Base-by-base conservation (phyloP, 2,888 invertebrate genomes). In the Cephus runcator region DNA sequence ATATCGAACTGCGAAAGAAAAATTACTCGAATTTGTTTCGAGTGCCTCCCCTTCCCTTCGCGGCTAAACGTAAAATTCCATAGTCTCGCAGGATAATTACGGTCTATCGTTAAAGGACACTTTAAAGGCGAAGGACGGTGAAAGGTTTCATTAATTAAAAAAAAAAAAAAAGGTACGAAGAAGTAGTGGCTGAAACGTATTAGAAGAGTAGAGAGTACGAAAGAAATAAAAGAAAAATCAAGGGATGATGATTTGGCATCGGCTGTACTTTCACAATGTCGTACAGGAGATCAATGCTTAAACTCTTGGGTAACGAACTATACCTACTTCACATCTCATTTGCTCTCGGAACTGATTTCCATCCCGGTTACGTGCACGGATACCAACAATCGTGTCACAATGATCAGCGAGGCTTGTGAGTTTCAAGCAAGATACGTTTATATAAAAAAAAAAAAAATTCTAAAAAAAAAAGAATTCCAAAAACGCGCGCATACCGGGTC, bases 211-310 rank as follows among this genome's bases (percentile, higher is more conserved):
- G 23, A 71, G 71, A 34, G 74, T 40, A 74, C 23, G 74, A 35
- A 34, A 34, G 74, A 77, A 23, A 56, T 56, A 56, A 79, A 74
- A 40, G 56, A 31, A 82, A 79, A 82, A 78, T 82, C 76, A 81
- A 80, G 81, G 79, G 80, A 81, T 80, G 81, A 79, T 87, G 87
- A 89, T 90, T 90, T 90, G 89, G 89, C 89, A 89, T 89, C 89
- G 88, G 89, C 89, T 89, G 89, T 89, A 89, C 89, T 86, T 87
- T 84, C 83, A 82, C 87, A 83, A 87, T 83, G 75, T 88, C 85
- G 89, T 88, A 89, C 88, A 89, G 88, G 88, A 89, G 89, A 90
- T 89, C 89, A 89, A 88, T 89, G 88, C 89, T 88, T 87, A 84
- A 88, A 88, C 83, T 86, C 81, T 85, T 85, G 88, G 89, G 87